Percentiles rank a stretch among this genome's conserved stretches.
These are phyloP conservation scores for Elmis aenea DNA, from an alignment of 2,888 invertebrate genomes.

Conservation along the genomic window DNA sequence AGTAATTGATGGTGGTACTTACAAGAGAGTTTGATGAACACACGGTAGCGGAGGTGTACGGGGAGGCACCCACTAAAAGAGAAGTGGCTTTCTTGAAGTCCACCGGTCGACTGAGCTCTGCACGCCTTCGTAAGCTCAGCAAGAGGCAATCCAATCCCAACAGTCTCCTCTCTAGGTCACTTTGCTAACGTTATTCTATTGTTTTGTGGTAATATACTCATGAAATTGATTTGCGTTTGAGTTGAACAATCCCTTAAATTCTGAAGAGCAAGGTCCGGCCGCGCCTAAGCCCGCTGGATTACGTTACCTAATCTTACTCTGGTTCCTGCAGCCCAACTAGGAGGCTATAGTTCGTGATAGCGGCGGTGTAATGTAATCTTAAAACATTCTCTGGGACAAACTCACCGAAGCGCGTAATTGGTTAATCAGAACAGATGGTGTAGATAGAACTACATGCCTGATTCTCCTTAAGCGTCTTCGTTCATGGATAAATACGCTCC, in stretches of 20 bases:
- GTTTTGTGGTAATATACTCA: conserved; percentile 29
- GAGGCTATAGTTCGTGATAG: background rate
- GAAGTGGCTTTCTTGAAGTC: conserved; percentile 40
- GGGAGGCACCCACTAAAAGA: conserved; percentile 30
- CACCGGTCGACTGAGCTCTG: conserved; percentile 38
- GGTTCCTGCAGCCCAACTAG: background rate
- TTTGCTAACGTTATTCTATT: conserved; percentile 33
- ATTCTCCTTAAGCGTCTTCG: too few relatives aligned
- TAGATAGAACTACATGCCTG: too few relatives aligned
- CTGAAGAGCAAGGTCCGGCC: conserved; percentile 22
- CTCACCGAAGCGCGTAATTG: conserved; percentile 5
- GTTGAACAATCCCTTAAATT: conserved; percentile 17
- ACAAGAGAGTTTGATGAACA: conserved; percentile 21
- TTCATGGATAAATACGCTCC: too few relatives aligned
- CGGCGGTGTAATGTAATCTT: conserved; percentile 1
- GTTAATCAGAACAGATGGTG: conserved; percentile 7
- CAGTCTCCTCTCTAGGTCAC: conserved; percentile 42
- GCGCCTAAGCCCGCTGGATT: conserved; percentile 4
- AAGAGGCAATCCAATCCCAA: conserved; percentile 36
- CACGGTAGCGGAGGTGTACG: conserved; percentile 29
- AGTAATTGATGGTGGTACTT: conserved; percentile 24
- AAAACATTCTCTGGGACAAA: background rate
- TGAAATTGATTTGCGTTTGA: conserved; percentile 22
- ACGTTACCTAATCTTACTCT: background rate
- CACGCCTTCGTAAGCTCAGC: conserved; percentile 36